Evolutionary conservation across 2,797 vertebrate genomes (phyloP), one percentile per base, ranked within the genome.

Genomic region (Sparus aurata): DNA sequence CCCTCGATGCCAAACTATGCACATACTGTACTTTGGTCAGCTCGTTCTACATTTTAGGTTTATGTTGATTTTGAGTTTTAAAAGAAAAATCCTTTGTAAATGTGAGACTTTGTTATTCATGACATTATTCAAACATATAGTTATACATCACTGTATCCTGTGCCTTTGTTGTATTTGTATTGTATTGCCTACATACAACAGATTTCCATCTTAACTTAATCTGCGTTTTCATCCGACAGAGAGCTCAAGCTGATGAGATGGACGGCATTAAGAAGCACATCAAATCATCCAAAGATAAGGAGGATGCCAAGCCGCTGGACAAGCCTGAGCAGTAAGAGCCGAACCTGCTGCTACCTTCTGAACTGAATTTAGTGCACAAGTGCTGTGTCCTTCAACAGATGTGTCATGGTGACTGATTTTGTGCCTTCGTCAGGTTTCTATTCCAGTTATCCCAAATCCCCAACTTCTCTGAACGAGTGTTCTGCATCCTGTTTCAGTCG

Each of bases 401-500:
- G 17, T 52, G 22, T 67, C 67, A 52, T n/a, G 4, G 3, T 75
- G 61, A 67, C 49, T 75, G 23, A n/a, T 69, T 50, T 53, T 74
- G 25, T 77, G 57, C 67, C 22, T 89, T 71, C 73, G 3, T 78
- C 87, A 99, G 98, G 94, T 99, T 99, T 90, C 96, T 99, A 18
- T 97, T 97, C 88, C 98, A 99, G 89, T 89, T 99, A 43, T 97
- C 97, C 2, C 93, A 97, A 90, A 97, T 99, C 92, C 96, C 98
- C 86, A 97, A 98, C 94, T 99, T 99, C 93, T 97, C 98, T 20
- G 97, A 97, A 72, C 92, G 98, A 72, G 97, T 98, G n/a, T 99
- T 99, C 92, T 99, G 97, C 93, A 98, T 99, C 92, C 93, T 99
- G 69, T 98, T 99, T 85, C 98, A 99, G 64, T 98, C 97, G 18